Evolutionary conservation across 1,140 invertebrate genomes (phyloP), one percentile per base, ranked within the genome.

Genomic region (Araneus ventricosus): DNA sequence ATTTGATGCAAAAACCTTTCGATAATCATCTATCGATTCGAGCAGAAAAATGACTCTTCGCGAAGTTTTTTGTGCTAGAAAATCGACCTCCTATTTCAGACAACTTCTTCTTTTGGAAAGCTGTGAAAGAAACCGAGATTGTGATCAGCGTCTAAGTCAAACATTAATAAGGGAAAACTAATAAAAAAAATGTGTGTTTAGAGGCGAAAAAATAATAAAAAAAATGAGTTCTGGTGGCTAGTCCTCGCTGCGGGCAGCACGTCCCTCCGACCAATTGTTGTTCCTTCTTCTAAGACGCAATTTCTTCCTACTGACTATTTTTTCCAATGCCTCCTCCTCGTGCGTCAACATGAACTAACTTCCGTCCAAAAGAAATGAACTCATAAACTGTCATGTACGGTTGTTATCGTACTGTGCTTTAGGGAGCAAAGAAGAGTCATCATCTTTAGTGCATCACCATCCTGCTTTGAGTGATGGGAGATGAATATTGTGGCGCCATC

Each of bases 71-170:
- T 17, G 8, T 52, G 10, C 45, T n/a, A n/a, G n/a, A n/a, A n/a
- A n/a, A 14, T 14, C 17, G 2, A 52, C 2, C 14, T 52, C 10
- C 45, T 52, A 75, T 75, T 75, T 75, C 70, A 20, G 30, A 17
- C 70, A 75, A 37, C 34, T 75, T 3, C 4, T 75, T 75, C 70
- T 75, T 37, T 20, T 34, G 70, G 70, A 20, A 30, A 84, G 82
- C 39, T 30, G 41, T 52, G 41, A 52, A 52, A 84, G 57, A 79
- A 79, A 20, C 88, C 88, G 27, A 79, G 88, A 80, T 90, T 86
- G 90, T 92, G 90, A 92, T 92, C 41, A 52, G 79, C 52, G 84
- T 92, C 90, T 92, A 92, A 92, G 90, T 92, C 90, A 92, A 92
- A 61, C 34, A 86, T 52, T 34, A 92, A 67, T 30, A 37, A 92